Base-by-base conservation (phyloP, 2,888 invertebrate species). In the Diploptera punctata region DNA sequence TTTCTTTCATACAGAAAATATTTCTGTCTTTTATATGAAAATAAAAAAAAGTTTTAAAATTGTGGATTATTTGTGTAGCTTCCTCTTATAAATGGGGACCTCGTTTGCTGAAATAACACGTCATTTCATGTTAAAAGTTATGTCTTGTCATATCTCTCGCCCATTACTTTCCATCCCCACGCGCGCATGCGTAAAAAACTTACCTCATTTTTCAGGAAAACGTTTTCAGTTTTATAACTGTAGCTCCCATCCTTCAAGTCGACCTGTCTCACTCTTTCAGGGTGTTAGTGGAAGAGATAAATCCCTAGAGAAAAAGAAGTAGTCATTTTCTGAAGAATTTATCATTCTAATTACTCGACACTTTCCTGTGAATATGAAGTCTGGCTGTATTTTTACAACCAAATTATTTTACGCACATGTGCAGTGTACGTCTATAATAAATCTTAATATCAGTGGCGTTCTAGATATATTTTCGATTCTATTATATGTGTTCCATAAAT, bases 311-410 rank as follows among this genome's bases (percentile, higher is more conserved):
- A 62, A 60, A 60, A 62, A 43, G 43, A 38, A 21, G 13, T 10
- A 43, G 38, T 62, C 62, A 38, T 62, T 62, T 62, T 62, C 62
- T 62, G 62, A 18, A 33, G 16, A 38, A 62, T 62, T 33, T 21
- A 62, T 62, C 62, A 62, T 18, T 43, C 38, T 62, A 62, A 62
- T 62, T 62, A 38, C 62, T n/a, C n/a, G n/a, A n/a, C n/a, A n/a
- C n/a, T n/a, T n/a, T n/a, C n/a, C n/a, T n/a, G n/a, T n/a, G n/a
- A n/a, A n/a, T n/a, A n/a, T n/a, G n/a, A n/a, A n/a, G n/a, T n/a
- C n/a, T n/a, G n/a, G n/a, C n/a, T n/a, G n/a, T n/a, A n/a, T n/a
- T n/a, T n/a, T n/a, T n/a, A n/a, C n/a, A n/a, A n/a, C n/a, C n/a
- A n/a, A n/a, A n/a, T n/a, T n/a, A n/a, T n/a, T n/a, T n/a, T n/a